phyloP scores from a whole-genome alignment of 2,113 vertebrate genomes.

The Pelecanus crispus region DNA sequence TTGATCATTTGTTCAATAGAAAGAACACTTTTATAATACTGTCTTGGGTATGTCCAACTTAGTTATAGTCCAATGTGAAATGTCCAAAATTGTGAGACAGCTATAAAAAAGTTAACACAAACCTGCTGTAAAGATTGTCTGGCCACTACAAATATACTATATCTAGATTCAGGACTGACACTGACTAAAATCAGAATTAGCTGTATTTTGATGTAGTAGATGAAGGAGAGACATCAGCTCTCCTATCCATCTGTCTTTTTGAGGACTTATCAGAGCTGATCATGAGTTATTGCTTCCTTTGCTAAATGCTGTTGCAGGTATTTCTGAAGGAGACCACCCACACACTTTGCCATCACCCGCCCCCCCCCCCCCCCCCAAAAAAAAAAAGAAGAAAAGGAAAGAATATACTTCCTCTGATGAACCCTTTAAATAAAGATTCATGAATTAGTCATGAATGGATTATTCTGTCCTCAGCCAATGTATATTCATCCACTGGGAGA shows the following conservation, averaged over 20 bases:
- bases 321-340: not conserved
- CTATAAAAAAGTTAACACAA: not conserved
- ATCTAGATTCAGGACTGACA: not conserved
- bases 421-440: not conserved
- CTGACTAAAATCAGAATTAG: not conserved
- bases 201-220: not conserved
- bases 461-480: not conserved
- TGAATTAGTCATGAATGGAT: not conserved
- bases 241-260: not conserved
- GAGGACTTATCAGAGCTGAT: not conserved
- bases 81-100: not conserved
- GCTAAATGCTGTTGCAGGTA: not conserved
- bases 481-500: not conserved
- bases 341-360: no score
- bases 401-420: not conserved
- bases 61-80: not conserved
- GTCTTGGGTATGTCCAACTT: not conserved
- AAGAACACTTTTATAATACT: not conserved
- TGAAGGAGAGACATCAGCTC: not conserved
- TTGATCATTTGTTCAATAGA: not conserved
- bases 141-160: not conserved
- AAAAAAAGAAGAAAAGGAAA: not conserved
- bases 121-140: not conserved
- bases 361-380: not conserved
- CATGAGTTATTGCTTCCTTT: not conserved